Base-by-base conservation (phyloP, 2,113 vertebrate genomes). In the Zingel zingel region DNA sequence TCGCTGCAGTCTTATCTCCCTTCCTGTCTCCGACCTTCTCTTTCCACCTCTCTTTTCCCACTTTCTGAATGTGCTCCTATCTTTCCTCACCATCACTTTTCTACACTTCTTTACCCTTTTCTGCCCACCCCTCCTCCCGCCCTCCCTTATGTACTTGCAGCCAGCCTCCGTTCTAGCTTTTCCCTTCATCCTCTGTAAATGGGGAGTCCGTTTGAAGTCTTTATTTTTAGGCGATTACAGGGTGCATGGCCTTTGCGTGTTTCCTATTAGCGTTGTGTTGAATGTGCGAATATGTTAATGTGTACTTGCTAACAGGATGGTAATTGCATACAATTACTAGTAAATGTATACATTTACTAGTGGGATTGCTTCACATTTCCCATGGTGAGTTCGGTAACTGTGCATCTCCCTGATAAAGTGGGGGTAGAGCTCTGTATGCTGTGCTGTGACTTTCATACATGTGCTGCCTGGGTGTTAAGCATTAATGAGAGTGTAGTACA, bases 1-100 rank as follows among this genome's bases (percentile, higher is more conserved):
- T 82, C 83, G 59, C 91, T 81, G 92, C 89, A 86, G 89, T 86
- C 91, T 94, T 91, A 93, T 93, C 92, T 93, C 54, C 69, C 87
- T 85, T 83, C 87, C 84, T 75, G 89, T 91, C 91, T 83, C 78
- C 86, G 89, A 93, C 92, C 92, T 93, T 92, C 91, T 91, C 80
- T 62, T 83, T 83, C 83, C 70, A 83, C 74, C 81, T 84, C 74
- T 88, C 84, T 86, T 90, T 89, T 84, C 81, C 85, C 83, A 81
- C 91, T 91, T 86, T 86, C 74, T 74, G 64, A 87, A 89, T 36
- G 47, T 13, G 65, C 62, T 67, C 62, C 77, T 91, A 90, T 94
- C 91, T 92, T 84, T 84, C 45, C 83, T 88, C 82, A 84, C 90
- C 87, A 92, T 94, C 91, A 81, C 85, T 86, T 91, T 69, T 86